Percentiles rank a stretch among this genome's conserved stretches.
These are phyloP conservation scores for Haliclona indistincta DNA, from an alignment of 37 sponge, comb jelly and placozoan species.

Conservation along the genomic window DNA sequence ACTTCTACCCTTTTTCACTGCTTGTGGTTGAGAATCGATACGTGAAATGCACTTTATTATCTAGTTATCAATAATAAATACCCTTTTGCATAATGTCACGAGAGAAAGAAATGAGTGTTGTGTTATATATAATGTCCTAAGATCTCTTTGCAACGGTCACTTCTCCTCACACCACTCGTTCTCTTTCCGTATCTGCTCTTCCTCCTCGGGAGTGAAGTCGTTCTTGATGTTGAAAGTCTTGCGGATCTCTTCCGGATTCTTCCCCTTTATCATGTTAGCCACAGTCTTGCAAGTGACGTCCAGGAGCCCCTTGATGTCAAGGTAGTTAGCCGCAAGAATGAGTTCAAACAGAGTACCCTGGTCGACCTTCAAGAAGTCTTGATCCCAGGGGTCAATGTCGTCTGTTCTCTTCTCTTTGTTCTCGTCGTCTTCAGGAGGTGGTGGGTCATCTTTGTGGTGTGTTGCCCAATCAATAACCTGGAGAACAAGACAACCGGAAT, in stretches of 20 bases:
- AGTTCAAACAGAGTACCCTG: conserved; percentile 99
- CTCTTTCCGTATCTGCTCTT: conserved; percentile 97
- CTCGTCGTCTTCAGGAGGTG: conserved; percentile 96
- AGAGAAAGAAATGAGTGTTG: too few relatives aligned
- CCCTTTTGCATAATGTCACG: too few relatives aligned
- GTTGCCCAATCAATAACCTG: conserved; percentile 89
- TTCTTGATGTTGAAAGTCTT: conserved; percentile 99
- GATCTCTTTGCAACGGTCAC: conserved; percentile 5
- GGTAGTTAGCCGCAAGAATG: conserved; percentile 97
- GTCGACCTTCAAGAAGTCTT: conserved; percentile 98
- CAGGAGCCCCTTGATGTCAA: conserved; percentile 98
- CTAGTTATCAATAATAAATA: too few relatives aligned
- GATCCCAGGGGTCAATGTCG: conserved; percentile 99
- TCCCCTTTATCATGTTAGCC: conserved; percentile 98
- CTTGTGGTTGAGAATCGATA: too few relatives aligned
- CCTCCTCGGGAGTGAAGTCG: conserved; percentile 99
- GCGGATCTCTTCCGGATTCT: conserved; percentile 97
- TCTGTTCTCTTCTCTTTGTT: conserved; percentile 98
- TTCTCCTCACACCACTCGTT: conserved; percentile 99
- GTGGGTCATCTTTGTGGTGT: conserved; percentile 91
- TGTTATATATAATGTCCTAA: not conserved
- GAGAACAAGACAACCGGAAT: not conserved
- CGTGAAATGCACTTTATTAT: too few relatives aligned
- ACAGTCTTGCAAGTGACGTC: conserved; percentile 99
- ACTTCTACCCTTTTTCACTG: too few relatives aligned